These are phyloP conservation scores for Nephrotoma guestfalica DNA, from an alignment of 2,888 invertebrate genomes.

Conservation along the genomic window DNA sequence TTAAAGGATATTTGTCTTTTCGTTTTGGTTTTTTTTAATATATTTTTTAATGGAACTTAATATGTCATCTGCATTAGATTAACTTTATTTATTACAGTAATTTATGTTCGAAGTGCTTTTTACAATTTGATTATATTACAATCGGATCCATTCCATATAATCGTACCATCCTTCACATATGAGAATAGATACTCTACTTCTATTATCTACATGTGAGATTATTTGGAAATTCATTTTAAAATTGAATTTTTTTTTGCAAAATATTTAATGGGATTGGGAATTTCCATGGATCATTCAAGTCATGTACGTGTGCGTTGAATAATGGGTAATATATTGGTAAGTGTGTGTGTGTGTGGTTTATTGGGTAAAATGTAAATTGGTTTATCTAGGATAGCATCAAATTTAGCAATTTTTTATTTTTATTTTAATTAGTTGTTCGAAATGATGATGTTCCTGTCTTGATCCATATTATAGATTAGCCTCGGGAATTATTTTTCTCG, in stretches of 20 bases:
- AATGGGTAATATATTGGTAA: not conserved
- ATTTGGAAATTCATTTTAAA: not conserved
- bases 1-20: not conserved
- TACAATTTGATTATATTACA: not conserved
- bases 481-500: too few species aligned
- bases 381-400: too few species aligned
- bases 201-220: not conserved
- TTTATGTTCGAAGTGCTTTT: not conserved
- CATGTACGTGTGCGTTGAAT: not conserved
- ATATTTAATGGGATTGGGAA: not conserved
- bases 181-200: not conserved
- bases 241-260: not conserved
- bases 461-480: too few species aligned
- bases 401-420: too few species aligned
- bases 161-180: not conserved
- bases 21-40: not conserved
- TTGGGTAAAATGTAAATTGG: too few species aligned
- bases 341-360: not conserved
- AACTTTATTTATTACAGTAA: not conserved
- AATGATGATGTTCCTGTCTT: too few species aligned
- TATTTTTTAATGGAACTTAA: not conserved
- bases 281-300: not conserved
- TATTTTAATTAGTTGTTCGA: too few species aligned
- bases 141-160: not conserved
- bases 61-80: not conserved